These are phyloP conservation scores for Amia ocellicauda DNA, from an alignment of 2,113 vertebrate species.

Conservation along the genomic window DNA sequence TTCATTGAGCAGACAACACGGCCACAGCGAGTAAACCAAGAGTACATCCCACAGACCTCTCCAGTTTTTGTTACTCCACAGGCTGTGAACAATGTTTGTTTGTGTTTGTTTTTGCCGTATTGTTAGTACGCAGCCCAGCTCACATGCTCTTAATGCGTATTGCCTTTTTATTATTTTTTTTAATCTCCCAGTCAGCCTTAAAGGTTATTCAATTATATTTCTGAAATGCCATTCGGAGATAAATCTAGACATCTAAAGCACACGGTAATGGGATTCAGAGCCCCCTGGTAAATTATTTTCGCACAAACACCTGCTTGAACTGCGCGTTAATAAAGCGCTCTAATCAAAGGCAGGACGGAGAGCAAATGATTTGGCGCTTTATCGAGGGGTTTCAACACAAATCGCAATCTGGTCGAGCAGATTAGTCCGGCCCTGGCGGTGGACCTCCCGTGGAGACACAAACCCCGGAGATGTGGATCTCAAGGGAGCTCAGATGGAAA, in stretches of 20 bases:
- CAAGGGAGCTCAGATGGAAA: no score
- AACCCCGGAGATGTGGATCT: no score
- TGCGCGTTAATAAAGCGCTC: background rate
- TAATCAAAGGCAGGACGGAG: background rate
- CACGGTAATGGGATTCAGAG: background rate
- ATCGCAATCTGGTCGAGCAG: background rate
- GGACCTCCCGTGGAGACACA: no score
- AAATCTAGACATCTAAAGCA: background rate
- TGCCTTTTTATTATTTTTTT: no score
- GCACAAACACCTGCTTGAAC: background rate
- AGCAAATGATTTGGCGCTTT: background rate
- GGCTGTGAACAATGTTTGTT: no score
- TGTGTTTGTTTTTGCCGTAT: no score
- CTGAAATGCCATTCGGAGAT: background rate
- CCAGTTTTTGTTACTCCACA: no score
- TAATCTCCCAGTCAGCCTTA: background rate
- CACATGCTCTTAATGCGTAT: no score
- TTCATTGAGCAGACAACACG: no score
- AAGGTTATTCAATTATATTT: slow-evolving; percentile 2
- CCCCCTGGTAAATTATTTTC: background rate
- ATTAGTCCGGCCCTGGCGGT: background rate
- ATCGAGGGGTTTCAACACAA: background rate
- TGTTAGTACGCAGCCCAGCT: no score
- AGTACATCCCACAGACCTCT: no score
- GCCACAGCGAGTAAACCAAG: no score